Conservation (phyloP, 2,797 vertebrate species). For the Valencia hispanica region DNA sequence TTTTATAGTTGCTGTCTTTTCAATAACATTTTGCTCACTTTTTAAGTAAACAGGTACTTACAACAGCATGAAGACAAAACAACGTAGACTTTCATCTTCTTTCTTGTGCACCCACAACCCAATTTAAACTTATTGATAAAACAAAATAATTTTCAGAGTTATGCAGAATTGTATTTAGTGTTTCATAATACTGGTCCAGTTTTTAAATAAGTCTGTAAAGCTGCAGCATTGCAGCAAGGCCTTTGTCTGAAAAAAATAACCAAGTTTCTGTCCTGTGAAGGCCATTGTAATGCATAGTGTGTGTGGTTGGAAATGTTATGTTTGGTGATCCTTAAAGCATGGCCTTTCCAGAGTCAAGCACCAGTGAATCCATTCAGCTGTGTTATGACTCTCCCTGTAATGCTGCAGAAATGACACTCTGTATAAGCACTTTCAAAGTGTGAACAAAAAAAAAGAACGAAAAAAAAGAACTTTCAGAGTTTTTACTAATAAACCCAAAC, state of each 20-base stretch:
- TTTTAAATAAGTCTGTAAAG: neutral
- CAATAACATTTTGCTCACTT: neutral
- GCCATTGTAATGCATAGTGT: constrained; percentile 48
- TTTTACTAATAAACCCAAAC: constrained; percentile 31
- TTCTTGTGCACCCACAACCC: neutral
- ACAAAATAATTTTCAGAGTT: neutral
- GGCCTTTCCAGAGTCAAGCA: constrained; percentile 66
- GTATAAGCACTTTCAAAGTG: constrained; percentile 44
- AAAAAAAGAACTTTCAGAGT: constrained; percentile 16
- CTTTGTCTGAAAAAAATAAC: constrained; percentile 7
- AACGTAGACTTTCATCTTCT: neutral
- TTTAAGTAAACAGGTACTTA: too few relatives aligned
- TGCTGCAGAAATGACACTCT: constrained; percentile 29
- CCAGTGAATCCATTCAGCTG: constrained; percentile 54
- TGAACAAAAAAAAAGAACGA: constrained; percentile 30
- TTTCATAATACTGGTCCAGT: neutral
- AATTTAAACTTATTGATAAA: neutral
- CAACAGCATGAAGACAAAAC: too few relatives aligned
- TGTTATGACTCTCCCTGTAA: constrained; percentile 23
- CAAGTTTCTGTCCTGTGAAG: constrained; percentile 11
- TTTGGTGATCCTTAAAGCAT: constrained; percentile 71
- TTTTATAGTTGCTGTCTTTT: neutral
- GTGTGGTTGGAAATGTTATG: constrained; percentile 56
- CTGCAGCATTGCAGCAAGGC: neutral
- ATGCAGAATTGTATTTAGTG: neutral